These are phyloP conservation scores for Phrynocephalus versicolor DNA, from an alignment of 2,113 vertebrate genomes.

Conservation along the genomic window DNA sequence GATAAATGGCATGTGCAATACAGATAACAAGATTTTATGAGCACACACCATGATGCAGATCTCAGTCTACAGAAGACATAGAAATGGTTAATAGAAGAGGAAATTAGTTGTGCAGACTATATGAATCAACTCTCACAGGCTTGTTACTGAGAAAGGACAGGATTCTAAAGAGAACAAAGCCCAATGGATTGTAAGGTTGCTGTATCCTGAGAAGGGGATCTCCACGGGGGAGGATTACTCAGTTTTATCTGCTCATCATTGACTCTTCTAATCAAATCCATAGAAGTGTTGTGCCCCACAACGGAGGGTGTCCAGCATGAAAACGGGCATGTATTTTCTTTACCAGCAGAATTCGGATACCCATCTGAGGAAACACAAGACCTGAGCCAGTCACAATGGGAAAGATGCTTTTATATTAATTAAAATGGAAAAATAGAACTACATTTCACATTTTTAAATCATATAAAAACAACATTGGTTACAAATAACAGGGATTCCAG, in stretches of 20 bases:
- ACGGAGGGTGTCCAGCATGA: neutral
- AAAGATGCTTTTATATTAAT: constrained; percentile 67
- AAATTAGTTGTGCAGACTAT: neutral
- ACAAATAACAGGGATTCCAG: constrained; percentile 28
- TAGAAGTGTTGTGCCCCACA: neutral
- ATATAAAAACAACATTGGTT: constrained; percentile 37
- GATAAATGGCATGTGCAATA: neutral
- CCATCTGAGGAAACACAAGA: constrained; percentile 5
- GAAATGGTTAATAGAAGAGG: neutral
- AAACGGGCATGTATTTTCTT: neutral
- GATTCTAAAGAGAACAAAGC: neutral
- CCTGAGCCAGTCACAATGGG: constrained; percentile 27
- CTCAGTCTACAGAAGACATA: neutral
- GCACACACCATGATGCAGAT: neutral
- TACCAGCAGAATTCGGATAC: neutral
- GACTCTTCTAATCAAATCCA: neutral
- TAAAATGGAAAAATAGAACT: constrained; percentile 52
- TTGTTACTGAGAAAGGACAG: neutral
- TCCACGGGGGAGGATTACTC: too few species aligned
- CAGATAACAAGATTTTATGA: neutral
- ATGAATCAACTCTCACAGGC: neutral
- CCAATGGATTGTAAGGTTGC: neutral
- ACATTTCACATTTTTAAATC: constrained; percentile 48
- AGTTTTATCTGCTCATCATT: neutral
- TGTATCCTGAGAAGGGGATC: neutral